Conservation (phyloP, 2,113 vertebrate species). For the Struthidea cinerea region DNA sequence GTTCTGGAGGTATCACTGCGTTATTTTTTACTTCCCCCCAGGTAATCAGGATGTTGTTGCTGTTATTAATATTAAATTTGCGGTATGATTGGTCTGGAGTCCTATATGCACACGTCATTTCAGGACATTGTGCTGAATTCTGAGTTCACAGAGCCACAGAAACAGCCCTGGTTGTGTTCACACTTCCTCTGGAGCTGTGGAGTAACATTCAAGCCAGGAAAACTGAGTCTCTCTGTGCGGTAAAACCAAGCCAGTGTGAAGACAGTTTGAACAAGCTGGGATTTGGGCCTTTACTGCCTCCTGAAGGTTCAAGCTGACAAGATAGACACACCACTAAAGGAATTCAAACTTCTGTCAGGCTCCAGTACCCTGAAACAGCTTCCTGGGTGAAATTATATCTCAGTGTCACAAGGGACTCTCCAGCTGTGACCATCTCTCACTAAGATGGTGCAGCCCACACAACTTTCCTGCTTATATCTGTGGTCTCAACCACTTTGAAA, state of each 20-base stretch:
- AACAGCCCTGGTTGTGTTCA: background rate
- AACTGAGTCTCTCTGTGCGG: background rate
- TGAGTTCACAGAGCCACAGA: background rate
- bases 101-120: background rate
- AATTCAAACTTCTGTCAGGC: background rate
- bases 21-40: background rate
- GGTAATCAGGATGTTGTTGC: background rate
- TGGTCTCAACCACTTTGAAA: background rate
- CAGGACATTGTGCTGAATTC: background rate
- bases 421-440: background rate
- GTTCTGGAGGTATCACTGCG: background rate
- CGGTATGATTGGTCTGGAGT: background rate
- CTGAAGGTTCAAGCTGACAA: background rate
- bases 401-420: background rate
- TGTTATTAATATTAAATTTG: background rate
- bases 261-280: background rate
- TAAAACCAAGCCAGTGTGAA: background rate
- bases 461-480: background rate
- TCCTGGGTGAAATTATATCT: background rate
- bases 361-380: background rate
- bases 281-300: background rate
- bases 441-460: background rate
- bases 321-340: background rate
- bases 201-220: background rate
- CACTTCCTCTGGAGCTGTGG: background rate